Base-by-base conservation (phyloP, 2,797 vertebrate genomes). In the Oryzias dopingdopingensis region DNA sequence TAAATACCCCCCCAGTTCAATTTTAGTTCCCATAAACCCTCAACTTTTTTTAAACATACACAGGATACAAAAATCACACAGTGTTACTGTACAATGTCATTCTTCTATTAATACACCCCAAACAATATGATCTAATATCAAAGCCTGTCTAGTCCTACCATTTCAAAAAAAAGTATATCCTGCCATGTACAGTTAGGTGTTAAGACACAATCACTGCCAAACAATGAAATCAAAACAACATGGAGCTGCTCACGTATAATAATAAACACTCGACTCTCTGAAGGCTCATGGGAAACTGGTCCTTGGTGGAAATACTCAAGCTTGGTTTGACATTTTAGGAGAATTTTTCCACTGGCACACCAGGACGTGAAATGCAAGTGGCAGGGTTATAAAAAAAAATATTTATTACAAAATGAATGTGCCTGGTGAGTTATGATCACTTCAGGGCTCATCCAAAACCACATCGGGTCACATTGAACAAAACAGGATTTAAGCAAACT, bases 171-270 rank as follows among this genome's bases (percentile, higher is more conserved):
- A 79, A 37, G 32, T 37, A 83, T 77, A 79, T 84, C 86, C 84
- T 81, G 82, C 52, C 65, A 23, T 4, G 52, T 74, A 80, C 71
- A 68, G 76, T 70, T 42, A 66, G 64, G 71, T 62, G 70, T 70
- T 42, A 60, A 52, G 60, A 63, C 50, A 49, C 74, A 82, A 80
- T 83, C 72, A 66, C 46, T 5, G 59, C 62, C 60, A 80, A 90
- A 89, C 87, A 88, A 86, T 89, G 83, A 83, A 80, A 81, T 79
- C 70, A 74, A 66, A 84, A 84, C 79, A 83, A 50, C 52, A 65
- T 64, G 60, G 62, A 70, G 72, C 64, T 65, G 53, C 52, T 23
- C 37, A 68, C 40, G 49, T 6, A n/a, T 52, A 77, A 88, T 56
- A 74, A 83, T 67, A 90, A 90, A 88, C 82, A 83, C 0, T 4